Evolutionary conservation across 2,113 vertebrate species (phyloP), one percentile per base, ranked within the genome.

Genomic region (Jaculus jaculus): DNA sequence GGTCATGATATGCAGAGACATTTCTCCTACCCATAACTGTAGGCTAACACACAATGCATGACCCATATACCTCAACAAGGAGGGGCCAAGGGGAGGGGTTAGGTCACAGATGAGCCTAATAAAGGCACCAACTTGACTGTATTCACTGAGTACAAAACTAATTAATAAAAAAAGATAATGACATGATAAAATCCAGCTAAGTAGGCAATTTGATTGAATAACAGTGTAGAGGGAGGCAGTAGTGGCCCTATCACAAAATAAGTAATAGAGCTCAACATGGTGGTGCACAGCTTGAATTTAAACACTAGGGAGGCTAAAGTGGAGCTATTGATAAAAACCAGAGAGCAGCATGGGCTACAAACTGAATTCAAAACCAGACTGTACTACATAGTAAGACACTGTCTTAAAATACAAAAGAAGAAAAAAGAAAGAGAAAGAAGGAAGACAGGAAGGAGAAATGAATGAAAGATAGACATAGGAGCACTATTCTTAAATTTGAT

Each of bases 401-500:
- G 39, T 42, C 15, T 68, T 18, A 47, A 32, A 47, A n/a, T 47
- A 47, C 6, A 5, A 65, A 28, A 20, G 28, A 83, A 7, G 7
- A 82, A 42, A 11, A 66, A 12, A 84, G 47, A n/a, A 6, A 12
- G 7, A 51, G 16, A 47, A 28, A 84, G 26, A 66, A 28, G 15
- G 6, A 82, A 30, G 20, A 3, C 32, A 30, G 5, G 20, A 51
- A 5, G 81, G 20, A 51, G 1, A 9, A 24, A 65, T 23, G 5
- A 65, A 2, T 7, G 63, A 65, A 65, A 6, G 8, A 26, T 9
- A 10, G 24, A 65, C 8, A 65, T 65, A 65, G 63, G 24, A 4
- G 11, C 3, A 32, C 26, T 80, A 30, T 84, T 73, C 47, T 85
- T 63, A 77, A 77, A 85, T 65, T 82, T 95, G 78, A 91, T n/a